Base-by-base conservation (phyloP, 2,797 vertebrate genomes). In the Hoplostethus mediterraneus region DNA sequence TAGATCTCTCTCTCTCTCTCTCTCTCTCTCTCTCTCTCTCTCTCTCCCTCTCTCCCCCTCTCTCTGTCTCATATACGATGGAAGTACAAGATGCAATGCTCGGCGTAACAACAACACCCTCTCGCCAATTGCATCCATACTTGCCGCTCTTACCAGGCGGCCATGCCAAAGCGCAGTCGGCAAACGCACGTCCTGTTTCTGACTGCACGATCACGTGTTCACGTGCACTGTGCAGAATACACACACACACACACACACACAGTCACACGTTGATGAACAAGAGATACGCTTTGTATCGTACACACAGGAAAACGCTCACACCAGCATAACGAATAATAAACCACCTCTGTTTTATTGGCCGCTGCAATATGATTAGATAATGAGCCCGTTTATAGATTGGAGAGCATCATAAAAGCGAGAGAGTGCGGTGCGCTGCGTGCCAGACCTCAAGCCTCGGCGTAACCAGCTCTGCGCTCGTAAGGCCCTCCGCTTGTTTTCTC, bases 331-430 rank as follows among this genome's bases (percentile, higher is more conserved):
- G 61, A n/a, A n/a, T 52, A 47, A 67, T 67, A 54, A 71, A 31
- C 59, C 51, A 70, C 65, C 25, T 30, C 47, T 57, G 36, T 59
- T 87, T 82, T 71, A 75, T 21, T 21, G 40, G 63, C 28, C 28
- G 56, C 56, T 60, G 77, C 67, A 77, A 68, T 80, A 80, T 75
- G 63, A 81, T 87, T 83, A 67, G 79, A 66, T 85, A 89, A 87
- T 79, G 81, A 89, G 68, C 77, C 28, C 73, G 57, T 90, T 91
- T 87, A 87, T 85, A 83, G 83, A 87, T 88, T 84, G 83, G 67
- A 83, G 73, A 71, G 77, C 75, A 73, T 87, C 85, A 83, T 89
- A 88, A 88, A 88, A 63, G 48, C 49, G 73, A 69, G 72, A 72
- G 56, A 51, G 54, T 75, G 9, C 21, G 21, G 21, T 61, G 49